Base-by-base conservation (phyloP, 2,797 vertebrate genomes). In the Gadopsis bispinosus region DNA sequence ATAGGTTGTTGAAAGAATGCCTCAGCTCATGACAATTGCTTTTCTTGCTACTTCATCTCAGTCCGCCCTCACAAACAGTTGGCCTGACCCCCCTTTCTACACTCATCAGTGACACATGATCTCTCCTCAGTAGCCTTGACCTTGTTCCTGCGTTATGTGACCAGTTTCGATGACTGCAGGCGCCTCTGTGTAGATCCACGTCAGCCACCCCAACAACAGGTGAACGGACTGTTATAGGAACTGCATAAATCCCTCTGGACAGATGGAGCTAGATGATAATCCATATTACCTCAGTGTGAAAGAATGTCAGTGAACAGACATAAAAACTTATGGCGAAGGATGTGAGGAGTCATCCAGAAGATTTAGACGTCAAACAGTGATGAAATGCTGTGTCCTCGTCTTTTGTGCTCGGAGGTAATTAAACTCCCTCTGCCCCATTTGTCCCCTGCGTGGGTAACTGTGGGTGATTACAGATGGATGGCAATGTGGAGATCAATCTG, bases 401-500 rank as follows among this genome's bases (percentile, higher is more conserved):
- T 88, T 73, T 77, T 65, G 68, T 53, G 59, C 62, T 77, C 0
- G 0, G 37, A 14, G 83, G 86, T 90, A 88, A 91, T 91, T 87
- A 88, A 89, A 83, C 56, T 75, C 79, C 58, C 41, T 43, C 26
- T 1, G 48, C 70, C 31, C 63, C 19, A 22, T 75, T 81, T 73
- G 76, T 79, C 68, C 70, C 78, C 72, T 43, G 68, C 37, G 3
- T 64, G 78, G 86, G 81, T 87, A 81, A 67, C 60, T 47, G 82
- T 77, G 75, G 76, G 81, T 77, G 83, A 87, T 77, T 67, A 72
- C 66, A 83, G 73, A 79, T 43, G 66, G 77, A 79, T 20, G 58
- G 53, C 33, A 63, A 72, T 7, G 45, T 70, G 48, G 50, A 73
- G 77, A 88, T 92, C 89, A 87, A 90, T 89, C 84, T 80, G 75